Conservation (phyloP, 2,113 vertebrate genomes). For the Prionailurus bengalensis region DNA sequence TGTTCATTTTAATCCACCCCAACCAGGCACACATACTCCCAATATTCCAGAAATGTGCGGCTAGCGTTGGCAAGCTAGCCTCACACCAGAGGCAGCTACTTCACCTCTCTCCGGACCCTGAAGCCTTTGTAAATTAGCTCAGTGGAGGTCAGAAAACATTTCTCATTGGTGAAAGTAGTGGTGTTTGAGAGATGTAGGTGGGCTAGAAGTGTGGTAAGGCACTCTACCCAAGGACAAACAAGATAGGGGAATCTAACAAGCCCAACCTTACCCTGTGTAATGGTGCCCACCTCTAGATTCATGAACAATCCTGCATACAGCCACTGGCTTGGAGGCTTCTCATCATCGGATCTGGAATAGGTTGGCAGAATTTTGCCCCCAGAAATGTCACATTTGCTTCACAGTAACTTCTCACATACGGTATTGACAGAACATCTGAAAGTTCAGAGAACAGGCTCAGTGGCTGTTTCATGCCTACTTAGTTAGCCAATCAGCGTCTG, state of each 20-base stretch:
- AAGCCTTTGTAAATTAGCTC: not conserved
- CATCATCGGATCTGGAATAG: not conserved
- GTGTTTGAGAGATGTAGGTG: not conserved
- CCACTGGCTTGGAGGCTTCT: not conserved
- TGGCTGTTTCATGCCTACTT: not conserved
- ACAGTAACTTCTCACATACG: not conserved
- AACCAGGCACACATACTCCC: not conserved
- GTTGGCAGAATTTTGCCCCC: not conserved
- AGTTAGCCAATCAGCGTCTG: not conserved
- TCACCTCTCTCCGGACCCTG: not conserved
- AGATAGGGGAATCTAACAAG: not conserved
- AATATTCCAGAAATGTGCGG: not conserved
- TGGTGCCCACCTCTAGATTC: not conserved
- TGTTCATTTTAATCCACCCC: not conserved
- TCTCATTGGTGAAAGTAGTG: not conserved
- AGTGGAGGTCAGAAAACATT: not conserved
- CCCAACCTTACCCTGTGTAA: not conserved
- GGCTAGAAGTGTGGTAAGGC: not conserved
- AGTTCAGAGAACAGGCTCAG: not conserved
- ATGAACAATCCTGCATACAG: not conserved
- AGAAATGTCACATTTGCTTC: not conserved
- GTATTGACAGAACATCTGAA: not conserved
- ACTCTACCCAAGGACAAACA: fast-evolving
- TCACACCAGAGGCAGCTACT: not conserved
- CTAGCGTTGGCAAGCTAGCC: not conserved